Evolutionary conservation across 1,140 invertebrate species (phyloP), one percentile per base, ranked within the genome.

Genomic region (Drosophila nigromelanica): DNA sequence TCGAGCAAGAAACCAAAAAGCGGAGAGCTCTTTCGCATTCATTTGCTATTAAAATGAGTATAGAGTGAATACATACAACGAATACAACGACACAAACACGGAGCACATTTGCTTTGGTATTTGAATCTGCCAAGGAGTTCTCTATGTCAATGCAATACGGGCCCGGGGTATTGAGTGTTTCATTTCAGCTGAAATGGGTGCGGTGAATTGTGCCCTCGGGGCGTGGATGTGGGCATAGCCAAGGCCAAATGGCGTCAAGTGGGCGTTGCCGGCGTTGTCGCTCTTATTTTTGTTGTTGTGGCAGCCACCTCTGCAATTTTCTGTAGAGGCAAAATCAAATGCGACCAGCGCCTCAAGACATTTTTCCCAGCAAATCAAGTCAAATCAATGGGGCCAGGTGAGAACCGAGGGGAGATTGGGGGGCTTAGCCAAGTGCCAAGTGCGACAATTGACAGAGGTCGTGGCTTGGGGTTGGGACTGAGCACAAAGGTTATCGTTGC

Each of bases 241-340:
- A 62, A 74, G 72, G 64, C 64, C 72, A 70, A 74, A 70, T 55
- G 72, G 72, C 72, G 72, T 63, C 45, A 63, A 70, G 67, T 58
- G 67, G 72, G 72, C 72, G 72, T 69, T 56, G 30, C 45, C 55
- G 54, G 58, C 45, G 60, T 35, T 54, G 14, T 35, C 51, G 48
- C 47, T 6, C 1, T 27, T 27, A 27, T 27, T 27, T 27, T 27
- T 27, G 27, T 27, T 74, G 72, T 40, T 70, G 72, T 70, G 50
- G 58, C 52, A 56, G 59, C 56, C 14, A 63, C 58, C 72, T 70
- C 66, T 40, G 40, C 67, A 74, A 71, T 70, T 74, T 70, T 58
- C 47, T 35, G 50, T 40, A 15, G 37, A 21, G 8, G 51, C 37
- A 45, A 63, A 70, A 69, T 61, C 71, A 62, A 69, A 73, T 68